Conservation (phyloP, 2,113 vertebrate species). For the Thunnus thynnus region DNA sequence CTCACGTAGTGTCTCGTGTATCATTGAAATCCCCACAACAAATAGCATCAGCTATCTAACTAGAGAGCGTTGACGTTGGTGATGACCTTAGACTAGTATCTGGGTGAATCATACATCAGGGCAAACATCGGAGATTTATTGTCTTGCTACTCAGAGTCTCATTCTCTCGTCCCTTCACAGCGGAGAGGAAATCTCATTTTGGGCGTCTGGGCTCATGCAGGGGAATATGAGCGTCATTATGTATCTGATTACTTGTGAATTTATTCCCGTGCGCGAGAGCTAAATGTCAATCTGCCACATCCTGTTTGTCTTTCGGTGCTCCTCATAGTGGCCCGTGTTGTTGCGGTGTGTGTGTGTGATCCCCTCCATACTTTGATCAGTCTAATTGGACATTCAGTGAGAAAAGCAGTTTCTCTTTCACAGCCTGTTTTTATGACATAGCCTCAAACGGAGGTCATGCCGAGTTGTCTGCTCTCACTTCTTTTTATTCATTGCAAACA, state of each 20-base stretch:
- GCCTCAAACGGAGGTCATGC: background rate
- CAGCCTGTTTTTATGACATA: background rate
- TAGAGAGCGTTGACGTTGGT: slow-evolving; percentile 1
- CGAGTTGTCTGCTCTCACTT: background rate
- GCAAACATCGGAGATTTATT: background rate
- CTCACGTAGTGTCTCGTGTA: too few relatives aligned
- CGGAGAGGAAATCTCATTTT: background rate
- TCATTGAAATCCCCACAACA: background rate
- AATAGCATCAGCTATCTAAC: background rate
- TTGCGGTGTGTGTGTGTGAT: background rate
- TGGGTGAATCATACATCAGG: slow-evolving; percentile 21
- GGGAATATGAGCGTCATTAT: slow-evolving; percentile 9
- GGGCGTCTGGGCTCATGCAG: background rate
- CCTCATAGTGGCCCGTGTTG: too few relatives aligned
- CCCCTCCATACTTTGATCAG: background rate
- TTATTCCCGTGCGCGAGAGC: background rate
- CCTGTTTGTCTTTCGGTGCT: slow-evolving; percentile 8
- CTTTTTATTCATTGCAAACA: too few relatives aligned
- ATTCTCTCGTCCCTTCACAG: background rate
- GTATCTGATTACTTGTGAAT: background rate
- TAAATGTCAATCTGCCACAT: slow-evolving; percentile 53
- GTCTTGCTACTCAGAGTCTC: background rate
- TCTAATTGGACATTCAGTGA: background rate
- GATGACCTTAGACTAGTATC: background rate
- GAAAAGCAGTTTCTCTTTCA: background rate